Evolutionary conservation across 1,140 invertebrate genomes (phyloP).

Genomic region (Spodoptera litura): DNA sequence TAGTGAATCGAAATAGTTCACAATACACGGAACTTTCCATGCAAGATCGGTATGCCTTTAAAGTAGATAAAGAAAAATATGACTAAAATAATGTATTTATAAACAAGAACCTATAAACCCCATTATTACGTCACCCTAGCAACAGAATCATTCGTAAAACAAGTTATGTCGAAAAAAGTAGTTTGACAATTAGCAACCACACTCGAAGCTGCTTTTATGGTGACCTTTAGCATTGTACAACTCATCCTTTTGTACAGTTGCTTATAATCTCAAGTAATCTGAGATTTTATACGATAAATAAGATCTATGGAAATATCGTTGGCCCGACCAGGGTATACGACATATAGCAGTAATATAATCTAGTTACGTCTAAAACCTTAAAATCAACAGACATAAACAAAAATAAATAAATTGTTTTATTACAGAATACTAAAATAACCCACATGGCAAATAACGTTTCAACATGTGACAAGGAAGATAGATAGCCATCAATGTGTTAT

Average conservation of each 20-base stretch:
- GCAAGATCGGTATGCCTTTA: too few species aligned
- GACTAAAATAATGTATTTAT: not conserved
- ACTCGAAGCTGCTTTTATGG: not conserved
- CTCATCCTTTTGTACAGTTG: not conserved
- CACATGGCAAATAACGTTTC: not conserved
- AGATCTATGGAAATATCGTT: not conserved
- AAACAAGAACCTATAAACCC: not conserved
- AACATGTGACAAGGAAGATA: not conserved
- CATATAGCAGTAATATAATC: too few species aligned
- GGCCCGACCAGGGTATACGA: not conserved
- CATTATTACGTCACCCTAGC: slow-evolving; percentile 16
- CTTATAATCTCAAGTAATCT: slow-evolving; percentile 17
- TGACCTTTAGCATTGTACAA: not conserved
- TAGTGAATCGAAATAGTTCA: not conserved
- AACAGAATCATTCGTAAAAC: slow-evolving; percentile 6
- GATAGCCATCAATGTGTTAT: slow-evolving; percentile 7
- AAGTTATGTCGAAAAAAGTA: slow-evolving; percentile 7
- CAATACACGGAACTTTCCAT: not conserved
- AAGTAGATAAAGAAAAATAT: not conserved
- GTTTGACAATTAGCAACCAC: slow-evolving; percentile 15
- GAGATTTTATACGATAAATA: not conserved
- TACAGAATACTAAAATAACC: not conserved
- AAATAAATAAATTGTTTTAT: not conserved
- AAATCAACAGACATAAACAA: too few species aligned
- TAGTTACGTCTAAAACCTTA: too few species aligned